phyloP scores from a whole-genome alignment of 2,888 invertebrate genomes.

The Marasmarcha lunaedactyla region DNA sequence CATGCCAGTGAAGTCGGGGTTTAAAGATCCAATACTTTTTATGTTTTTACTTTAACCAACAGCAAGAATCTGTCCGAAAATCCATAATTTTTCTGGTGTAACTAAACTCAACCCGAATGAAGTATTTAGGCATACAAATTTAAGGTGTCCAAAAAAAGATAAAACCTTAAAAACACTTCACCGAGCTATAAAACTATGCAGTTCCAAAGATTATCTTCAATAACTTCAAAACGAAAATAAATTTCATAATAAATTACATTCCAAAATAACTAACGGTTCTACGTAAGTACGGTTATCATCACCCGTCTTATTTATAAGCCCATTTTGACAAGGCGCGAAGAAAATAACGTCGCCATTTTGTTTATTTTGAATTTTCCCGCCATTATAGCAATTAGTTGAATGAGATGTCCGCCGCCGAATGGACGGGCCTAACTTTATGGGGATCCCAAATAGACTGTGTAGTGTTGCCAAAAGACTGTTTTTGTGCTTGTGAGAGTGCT shows the following conservation, averaged over 20 bases:
- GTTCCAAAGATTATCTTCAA: conserved; percentile 4
- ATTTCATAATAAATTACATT: conserved; percentile 8
- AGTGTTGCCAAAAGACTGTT: no score
- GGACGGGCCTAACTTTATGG: conserved; percentile 52
- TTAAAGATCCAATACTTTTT: no score
- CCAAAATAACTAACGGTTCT: conserved; percentile 55
- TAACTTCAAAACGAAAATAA: conserved; percentile 12
- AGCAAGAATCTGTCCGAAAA: no score
- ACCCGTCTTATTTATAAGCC: conserved; percentile 58
- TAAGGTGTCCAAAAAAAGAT: no score
- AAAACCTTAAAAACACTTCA: background rate
- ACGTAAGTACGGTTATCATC: conserved; percentile 61
- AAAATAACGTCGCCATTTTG: conserved; percentile 57
- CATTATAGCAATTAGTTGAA: conserved; percentile 67
- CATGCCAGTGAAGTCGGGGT: no score
- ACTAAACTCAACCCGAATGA: no score
- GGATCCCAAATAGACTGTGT: conserved; percentile 16
- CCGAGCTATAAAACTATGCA: background rate
- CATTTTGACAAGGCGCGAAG: conserved; percentile 46
- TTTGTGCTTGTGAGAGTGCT: no score
- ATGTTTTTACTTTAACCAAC: no score
- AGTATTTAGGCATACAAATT: no score
- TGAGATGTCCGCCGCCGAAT: conserved; percentile 58
- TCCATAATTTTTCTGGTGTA: no score
- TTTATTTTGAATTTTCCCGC: conserved; percentile 53